Evolutionary conservation across 2,113 vertebrate species (phyloP).

Genomic region (Ptilonorhynchus violaceus): DNA sequence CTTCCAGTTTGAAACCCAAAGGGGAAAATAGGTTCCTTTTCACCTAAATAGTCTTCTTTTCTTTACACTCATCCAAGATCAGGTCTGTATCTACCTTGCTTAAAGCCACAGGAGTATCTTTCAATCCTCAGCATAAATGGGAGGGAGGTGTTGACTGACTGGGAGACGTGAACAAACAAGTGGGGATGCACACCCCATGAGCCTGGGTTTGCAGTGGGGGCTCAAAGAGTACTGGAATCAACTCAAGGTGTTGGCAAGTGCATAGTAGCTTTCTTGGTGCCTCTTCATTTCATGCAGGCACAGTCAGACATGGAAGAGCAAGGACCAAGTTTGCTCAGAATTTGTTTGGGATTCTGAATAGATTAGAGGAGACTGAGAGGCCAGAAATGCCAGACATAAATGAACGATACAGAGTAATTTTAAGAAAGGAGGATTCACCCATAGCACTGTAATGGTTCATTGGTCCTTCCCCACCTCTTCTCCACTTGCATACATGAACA

Average conservation of each 20-base stretch:
- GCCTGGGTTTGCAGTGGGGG: neutral
- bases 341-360: neutral
- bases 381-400: neutral
- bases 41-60: neutral
- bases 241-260: neutral
- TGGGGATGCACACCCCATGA: neutral
- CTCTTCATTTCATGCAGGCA: neutral
- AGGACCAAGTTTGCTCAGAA: conserved; percentile 5
- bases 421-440: conserved; percentile 16
- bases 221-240: neutral
- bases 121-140: neutral
- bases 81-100: neutral
- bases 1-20: conserved; percentile 35
- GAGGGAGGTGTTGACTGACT: neutral
- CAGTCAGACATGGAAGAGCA: neutral
- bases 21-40: neutral
- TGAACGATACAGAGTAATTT: neutral
- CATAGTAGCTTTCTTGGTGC: neutral
- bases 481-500: neutral
- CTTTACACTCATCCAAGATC: neutral
- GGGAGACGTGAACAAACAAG: neutral
- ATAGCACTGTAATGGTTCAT: conserved; percentile 11
- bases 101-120: neutral
- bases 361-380: neutral
- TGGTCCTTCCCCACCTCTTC: neutral